Base-by-base conservation (phyloP, 2,113 vertebrate species). In the Gymnogyps californianus region DNA sequence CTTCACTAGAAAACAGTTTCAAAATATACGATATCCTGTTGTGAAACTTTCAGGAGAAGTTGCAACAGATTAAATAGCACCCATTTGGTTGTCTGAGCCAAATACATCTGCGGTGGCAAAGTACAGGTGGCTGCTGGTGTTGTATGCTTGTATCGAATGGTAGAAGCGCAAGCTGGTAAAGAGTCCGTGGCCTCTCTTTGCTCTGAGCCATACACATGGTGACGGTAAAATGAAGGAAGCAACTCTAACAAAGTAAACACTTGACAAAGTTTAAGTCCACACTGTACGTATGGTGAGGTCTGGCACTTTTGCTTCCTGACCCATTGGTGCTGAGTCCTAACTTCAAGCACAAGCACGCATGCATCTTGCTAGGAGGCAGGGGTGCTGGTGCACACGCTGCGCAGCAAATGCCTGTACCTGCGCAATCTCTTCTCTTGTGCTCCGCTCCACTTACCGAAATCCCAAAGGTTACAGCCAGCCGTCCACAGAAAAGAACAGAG, bases 121-220 rank as follows among this genome's bases (percentile, higher is more conserved):
- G n/a, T 1, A 7, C 10, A 52, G 29, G 61, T 20, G 57, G 46
- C 49, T 42, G 62, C 26, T 31, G 69, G 38, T 15, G 51, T 2
- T 29, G 6, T 11, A 9, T 5, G 11, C 12, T 58, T 31, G 0
- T 2, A 20, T 13, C 0, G 2, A 44, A 38, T 0, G n/a, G 46
- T 13, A 7, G 32, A 38, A 55, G 52, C 3, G 2, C 44, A 28
- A 49, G n/a, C 11, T 38, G 29, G 34, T 6, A 0, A 25, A n/a
- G 36, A 0, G 2, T 2, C 49, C 1, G 0, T 13, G 22, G 22
- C 17, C n/a, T 21, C n/a, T 46, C 62, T 10, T 17, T 70, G 80
- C 58, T 55, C 90, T 55, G 49, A 69, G 42, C 47, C 20, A 3
- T 1, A 3, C 21, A 20, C 13, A 1, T 0, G 3, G 42, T 24